phyloP scores from a whole-genome alignment of 2,888 invertebrate genomes.

The Lacanobia oleracea region DNA sequence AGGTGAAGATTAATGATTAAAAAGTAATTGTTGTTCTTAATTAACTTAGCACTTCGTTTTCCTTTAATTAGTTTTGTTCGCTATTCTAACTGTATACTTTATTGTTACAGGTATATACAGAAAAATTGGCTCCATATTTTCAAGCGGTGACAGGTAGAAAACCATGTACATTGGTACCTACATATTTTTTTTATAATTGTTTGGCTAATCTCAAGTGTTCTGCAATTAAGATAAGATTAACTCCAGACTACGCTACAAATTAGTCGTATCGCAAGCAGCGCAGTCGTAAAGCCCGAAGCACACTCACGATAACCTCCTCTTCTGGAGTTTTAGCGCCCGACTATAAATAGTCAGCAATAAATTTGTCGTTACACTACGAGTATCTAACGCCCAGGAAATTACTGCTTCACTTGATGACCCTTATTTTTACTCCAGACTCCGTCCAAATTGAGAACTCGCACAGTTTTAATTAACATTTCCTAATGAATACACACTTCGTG shows the following conservation, averaged over 20 bases:
- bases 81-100: slow-evolving; percentile 24
- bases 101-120: slow-evolving; percentile 69
- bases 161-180: neutral
- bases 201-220: slow-evolving; percentile 51
- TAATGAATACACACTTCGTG: slow-evolving; percentile 61
- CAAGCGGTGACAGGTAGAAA: slow-evolving; percentile 38
- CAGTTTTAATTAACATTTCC: slow-evolving; percentile 77
- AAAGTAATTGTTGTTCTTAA: slow-evolving; percentile 39
- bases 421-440: slow-evolving; percentile 68
- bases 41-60: slow-evolving; percentile 24
- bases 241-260: slow-evolving; percentile 64
- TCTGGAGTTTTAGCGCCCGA: slow-evolving; percentile 64
- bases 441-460: slow-evolving; percentile 72
- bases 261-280: slow-evolving; percentile 60
- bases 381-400: slow-evolving; percentile 76
- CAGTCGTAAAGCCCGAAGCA: slow-evolving; percentile 65
- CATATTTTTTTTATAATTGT: slow-evolving; percentile 21
- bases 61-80: slow-evolving; percentile 1
- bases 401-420: slow-evolving; percentile 67
- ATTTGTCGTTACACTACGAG: slow-evolving; percentile 74
- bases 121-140: slow-evolving; percentile 17
- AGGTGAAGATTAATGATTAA: slow-evolving; percentile 24
- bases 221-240: slow-evolving; percentile 67
- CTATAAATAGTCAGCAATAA: slow-evolving; percentile 79
- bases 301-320: slow-evolving; percentile 64